These are phyloP conservation scores for Anastrepha ludens DNA, from an alignment of 1,140 invertebrate genomes.

Conservation along the genomic window DNA sequence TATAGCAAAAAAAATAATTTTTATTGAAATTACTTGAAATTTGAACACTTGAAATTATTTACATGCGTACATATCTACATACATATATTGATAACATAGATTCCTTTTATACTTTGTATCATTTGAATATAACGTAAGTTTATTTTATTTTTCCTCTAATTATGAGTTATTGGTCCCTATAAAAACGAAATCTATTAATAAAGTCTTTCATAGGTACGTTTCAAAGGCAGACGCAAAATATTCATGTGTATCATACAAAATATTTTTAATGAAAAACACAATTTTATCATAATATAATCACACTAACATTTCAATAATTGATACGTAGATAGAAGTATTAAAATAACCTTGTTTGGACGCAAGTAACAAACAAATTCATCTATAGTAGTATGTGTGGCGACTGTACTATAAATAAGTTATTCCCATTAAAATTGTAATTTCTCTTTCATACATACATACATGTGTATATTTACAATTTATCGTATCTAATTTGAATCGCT, in stretches of 20 bases:
- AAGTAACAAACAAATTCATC: not conserved
- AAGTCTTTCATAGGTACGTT: not conserved
- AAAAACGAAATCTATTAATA: not conserved
- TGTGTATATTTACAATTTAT: slow-evolving; percentile 27
- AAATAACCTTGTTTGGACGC: not conserved
- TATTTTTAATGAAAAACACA: slow-evolving; percentile 24
- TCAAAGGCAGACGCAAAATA: no score
- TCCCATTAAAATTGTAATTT: slow-evolving; percentile 34
- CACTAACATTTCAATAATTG: slow-evolving; percentile 5
- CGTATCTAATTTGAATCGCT: slow-evolving; percentile 52
- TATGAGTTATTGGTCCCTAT: not conserved
- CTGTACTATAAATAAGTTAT: not conserved
- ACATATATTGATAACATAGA: no score
- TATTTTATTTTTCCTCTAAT: not conserved
- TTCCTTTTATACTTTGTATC: no score
- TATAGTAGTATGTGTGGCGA: not conserved
- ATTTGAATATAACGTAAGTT: not conserved
- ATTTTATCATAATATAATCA: slow-evolving; percentile 28
- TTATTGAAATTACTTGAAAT: no score
- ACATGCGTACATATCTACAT: no score
- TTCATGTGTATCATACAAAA: not conserved
- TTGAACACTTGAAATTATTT: no score
- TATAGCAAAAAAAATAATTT: no score
- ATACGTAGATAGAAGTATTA: not conserved
- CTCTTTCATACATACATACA: not conserved